Evolutionary conservation across 2,797 vertebrate species (phyloP).

Genomic region (Poecile montanus): DNA sequence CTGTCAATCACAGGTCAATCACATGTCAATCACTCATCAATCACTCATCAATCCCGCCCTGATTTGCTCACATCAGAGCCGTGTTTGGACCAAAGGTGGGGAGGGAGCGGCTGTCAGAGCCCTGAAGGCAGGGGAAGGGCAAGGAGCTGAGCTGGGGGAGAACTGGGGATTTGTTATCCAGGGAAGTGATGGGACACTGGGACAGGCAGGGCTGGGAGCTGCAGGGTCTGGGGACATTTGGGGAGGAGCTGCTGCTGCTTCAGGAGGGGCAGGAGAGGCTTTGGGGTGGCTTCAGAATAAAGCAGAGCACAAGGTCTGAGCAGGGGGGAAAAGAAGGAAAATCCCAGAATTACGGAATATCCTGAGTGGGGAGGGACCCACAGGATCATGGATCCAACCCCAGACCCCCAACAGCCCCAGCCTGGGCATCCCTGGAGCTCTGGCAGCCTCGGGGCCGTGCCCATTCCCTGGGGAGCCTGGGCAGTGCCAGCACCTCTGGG

Average conservation of each 20-base stretch:
- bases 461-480: background rate
- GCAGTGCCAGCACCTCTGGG: background rate
- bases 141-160: background rate
- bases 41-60: background rate
- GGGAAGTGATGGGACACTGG: background rate
- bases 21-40: background rate
- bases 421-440: background rate
- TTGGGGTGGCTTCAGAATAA: background rate
- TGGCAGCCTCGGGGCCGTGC: background rate
- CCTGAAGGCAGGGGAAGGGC: background rate
- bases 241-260: background rate
- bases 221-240: background rate
- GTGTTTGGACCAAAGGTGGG: constrained; percentile 15
- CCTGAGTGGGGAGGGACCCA: background rate
- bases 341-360: background rate
- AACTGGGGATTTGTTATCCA: background rate
- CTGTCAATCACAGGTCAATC: background rate
- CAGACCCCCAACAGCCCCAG: background rate
- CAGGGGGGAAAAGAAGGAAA: background rate
- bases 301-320: background rate
- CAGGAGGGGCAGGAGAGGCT: background rate
- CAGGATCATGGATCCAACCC: rapidly evolving
- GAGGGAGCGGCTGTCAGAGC: background rate
- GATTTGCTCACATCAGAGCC: background rate
- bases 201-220: background rate